Percentiles rank a stretch among this genome's conserved stretches.
These are phyloP conservation scores for Xestia c-nigrum DNA, from an alignment of 2,888 invertebrate species.

Conservation along the genomic window DNA sequence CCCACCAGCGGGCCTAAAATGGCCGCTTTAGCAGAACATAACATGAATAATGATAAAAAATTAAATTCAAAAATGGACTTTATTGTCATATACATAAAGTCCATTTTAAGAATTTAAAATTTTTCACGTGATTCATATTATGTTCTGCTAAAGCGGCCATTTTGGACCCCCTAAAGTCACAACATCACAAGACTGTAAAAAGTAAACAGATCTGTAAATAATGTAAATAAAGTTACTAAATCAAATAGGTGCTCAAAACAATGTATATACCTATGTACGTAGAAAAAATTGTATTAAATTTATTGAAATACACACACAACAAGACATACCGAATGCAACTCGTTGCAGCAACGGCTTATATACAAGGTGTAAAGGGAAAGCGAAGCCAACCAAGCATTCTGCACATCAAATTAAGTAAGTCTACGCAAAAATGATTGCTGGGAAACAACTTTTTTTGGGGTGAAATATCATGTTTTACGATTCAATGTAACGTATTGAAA, in stretches of 20 bases:
- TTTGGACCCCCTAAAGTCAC: too few relatives aligned
- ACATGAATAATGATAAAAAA: too few relatives aligned
- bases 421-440: not conserved
- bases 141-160: too few relatives aligned
- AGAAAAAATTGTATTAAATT: conserved; percentile 45
- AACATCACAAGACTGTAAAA: conserved; percentile 60
- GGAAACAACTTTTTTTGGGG: not conserved
- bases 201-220: conserved; percentile 65
- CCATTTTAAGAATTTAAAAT: too few relatives aligned
- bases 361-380: not conserved
- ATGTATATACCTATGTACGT: conserved; percentile 36
- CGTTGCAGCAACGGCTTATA: conserved; percentile 3
- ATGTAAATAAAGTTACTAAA: conserved; percentile 64
- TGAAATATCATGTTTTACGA: not conserved
- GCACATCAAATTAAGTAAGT: not conserved
- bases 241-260: conserved; percentile 61
- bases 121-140: too few relatives aligned
- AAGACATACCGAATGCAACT: not conserved
- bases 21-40: too few relatives aligned
- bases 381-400: not conserved
- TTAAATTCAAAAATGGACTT: too few relatives aligned
- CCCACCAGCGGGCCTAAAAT: too few relatives aligned
- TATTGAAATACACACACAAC: conserved; percentile 19
- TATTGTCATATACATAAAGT: too few relatives aligned
- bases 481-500: not conserved